Evolutionary conservation across 2,113 vertebrate species (phyloP), one percentile per base, ranked within the genome.

Genomic region (Paedocypris sp.): DNA sequence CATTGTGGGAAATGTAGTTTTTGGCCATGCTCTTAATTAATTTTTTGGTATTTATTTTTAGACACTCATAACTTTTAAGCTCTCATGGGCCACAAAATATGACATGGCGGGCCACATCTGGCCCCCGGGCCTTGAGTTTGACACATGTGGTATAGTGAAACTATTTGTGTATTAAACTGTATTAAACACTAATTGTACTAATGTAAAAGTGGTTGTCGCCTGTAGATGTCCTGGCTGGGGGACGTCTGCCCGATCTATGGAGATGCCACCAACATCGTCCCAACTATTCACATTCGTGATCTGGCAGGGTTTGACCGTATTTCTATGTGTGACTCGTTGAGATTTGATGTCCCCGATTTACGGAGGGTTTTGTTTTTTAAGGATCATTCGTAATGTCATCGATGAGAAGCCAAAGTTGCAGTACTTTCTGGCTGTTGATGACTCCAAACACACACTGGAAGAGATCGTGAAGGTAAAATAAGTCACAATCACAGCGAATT

Each of bases 351-450:
- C 22, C 6, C 1, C 6, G 2, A 51, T 31, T 32, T 13, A 36
- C 5, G 41, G 10, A 25, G 7, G n/a, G 28, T 25, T 62, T n/a
- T 77, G 72, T 64, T 19, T 19, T 7, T 58, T 1, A 38, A 98
- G 95, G 2, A 86, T 93, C 35, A 65, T 98, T 28, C 85, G 91
- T 62, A 91, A 92, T 5, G 12, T 97, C 69, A 88, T 88, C 33
- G 86, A 92, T 16, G 83, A 72, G 0, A 75, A 69, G 54, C 91
- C 94, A 1, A 77, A 66, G 16, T 64, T 62, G 1, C 79, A 74
- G 45, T 98, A 94, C 57, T 45, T 98, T 43, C 64, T 98, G 2
- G 92, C 90, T 4, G 83, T 95, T 68, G 94, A 98, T 31, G 66
- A 68, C 10, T 87, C 92, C 5, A 75, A 73, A 33, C 82, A 86